A percentile compares a stretch with the other conserved stretches of the same genome.
phyloP scores from a whole-genome alignment of 2,113 vertebrate species.

The Ivindomyrus marchei region DNA sequence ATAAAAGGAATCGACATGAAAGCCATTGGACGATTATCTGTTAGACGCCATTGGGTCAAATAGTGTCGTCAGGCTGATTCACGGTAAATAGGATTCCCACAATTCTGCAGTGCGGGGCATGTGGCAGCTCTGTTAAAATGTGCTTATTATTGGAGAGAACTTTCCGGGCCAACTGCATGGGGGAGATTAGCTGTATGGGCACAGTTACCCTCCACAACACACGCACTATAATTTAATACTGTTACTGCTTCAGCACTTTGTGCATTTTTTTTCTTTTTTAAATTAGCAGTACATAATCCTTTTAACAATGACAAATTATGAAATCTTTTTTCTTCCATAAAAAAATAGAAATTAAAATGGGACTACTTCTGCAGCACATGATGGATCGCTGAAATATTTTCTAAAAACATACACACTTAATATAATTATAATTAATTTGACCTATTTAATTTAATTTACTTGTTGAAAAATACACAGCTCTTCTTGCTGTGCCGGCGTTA shows the following conservation, averaged over 20 bases:
- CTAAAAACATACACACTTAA: neutral
- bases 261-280: neutral
- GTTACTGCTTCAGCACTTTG: neutral
- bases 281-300: neutral
- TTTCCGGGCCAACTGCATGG: neutral
- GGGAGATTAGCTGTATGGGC: neutral
- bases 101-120: neutral
- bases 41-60: neutral
- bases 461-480: neutral
- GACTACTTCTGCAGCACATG: neutral
- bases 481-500: neutral
- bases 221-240: neutral
- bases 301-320: neutral
- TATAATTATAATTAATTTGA: neutral
- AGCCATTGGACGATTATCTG: neutral
- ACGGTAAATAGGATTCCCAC: neutral
- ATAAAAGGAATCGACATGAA: neutral
- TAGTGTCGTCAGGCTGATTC: neutral
- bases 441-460: neutral
- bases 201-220: neutral
- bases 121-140: neutral
- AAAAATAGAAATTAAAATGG: neutral
- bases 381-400: neutral
- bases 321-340: neutral
- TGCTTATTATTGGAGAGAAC: neutral